phyloP scores from a whole-genome alignment of 2,113 vertebrate genomes.

The cattle (Bos taurus) region DNA sequence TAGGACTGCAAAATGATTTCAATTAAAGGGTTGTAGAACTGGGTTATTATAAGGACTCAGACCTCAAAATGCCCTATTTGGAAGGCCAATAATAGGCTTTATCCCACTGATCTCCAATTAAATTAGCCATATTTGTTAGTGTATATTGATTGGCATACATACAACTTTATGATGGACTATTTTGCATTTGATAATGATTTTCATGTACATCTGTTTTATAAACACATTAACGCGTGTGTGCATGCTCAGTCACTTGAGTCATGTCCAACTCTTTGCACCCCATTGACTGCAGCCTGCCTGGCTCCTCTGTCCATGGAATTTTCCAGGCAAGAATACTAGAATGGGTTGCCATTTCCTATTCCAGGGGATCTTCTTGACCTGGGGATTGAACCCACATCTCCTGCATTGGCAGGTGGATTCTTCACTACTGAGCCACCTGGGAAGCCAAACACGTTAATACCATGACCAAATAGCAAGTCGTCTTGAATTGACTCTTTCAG shows the following conservation, averaged over 20 bases:
- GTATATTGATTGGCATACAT: slow-evolving; percentile 4
- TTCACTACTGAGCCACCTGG: too few species aligned
- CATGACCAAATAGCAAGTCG: not conserved
- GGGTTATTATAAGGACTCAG: not conserved
- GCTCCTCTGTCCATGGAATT: not conserved
- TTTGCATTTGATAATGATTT: not conserved
- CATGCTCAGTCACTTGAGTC: not conserved
- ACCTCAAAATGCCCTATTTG: not conserved
- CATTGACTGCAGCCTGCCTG: not conserved
- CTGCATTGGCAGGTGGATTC: too few species aligned
- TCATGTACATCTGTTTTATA: not conserved
- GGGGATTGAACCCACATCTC: too few species aligned
- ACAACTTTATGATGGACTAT: not conserved
- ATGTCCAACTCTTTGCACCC: not conserved
- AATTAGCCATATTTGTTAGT: not conserved
- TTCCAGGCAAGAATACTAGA: not conserved
- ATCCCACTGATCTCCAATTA: not conserved
- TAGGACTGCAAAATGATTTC: not conserved
- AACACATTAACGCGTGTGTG: not conserved
- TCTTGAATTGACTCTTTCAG: not conserved
- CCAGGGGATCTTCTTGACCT: too few species aligned
- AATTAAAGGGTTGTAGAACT: not conserved
- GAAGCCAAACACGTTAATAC: not conserved
- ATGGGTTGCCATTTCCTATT: not conserved
- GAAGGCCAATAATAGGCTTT: not conserved